Conservation (phyloP, 2,113 vertebrate species). For the Silurus glanis region DNA sequence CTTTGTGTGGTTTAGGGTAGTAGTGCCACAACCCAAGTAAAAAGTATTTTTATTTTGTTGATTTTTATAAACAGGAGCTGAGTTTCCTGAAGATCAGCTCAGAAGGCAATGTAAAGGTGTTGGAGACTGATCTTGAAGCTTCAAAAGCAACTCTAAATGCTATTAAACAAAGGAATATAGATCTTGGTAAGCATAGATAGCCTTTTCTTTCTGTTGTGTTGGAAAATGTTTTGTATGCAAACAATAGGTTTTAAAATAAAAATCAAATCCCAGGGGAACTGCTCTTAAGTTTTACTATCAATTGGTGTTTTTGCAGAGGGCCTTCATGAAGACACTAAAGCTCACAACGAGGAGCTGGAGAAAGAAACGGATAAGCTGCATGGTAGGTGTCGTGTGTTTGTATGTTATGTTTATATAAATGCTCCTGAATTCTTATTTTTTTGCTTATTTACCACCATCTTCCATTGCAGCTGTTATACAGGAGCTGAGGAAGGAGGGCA, state of each 20-base stretch:
- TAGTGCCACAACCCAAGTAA: no score
- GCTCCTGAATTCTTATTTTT: not conserved
- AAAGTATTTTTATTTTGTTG: not conserved
- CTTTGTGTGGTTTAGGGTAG: not conserved
- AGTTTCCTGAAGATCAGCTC: conserved; percentile 69
- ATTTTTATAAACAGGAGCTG: conserved; percentile 67
- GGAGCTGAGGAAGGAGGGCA: conserved; percentile 69
- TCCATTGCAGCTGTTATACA: conserved; percentile 66
- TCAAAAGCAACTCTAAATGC: conserved; percentile 57
- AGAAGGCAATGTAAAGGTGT: conserved; percentile 65
- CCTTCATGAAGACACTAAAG: conserved; percentile 68
- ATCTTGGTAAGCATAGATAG: conserved; percentile 66
- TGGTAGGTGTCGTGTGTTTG: conserved; percentile 62
- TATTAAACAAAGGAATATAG: conserved; percentile 69
- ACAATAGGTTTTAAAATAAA: not conserved
- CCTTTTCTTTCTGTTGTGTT: not conserved
- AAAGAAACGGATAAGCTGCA: conserved; percentile 68
- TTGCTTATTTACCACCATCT: not conserved
- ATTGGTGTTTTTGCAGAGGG: conserved; percentile 62
- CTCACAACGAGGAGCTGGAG: conserved; percentile 67
- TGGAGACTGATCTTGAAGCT: conserved; percentile 69
- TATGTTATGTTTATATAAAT: not conserved
- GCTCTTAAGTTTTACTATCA: not conserved
- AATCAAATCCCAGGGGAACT: not conserved
- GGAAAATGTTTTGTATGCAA: not conserved